Conservation (phyloP, 2,113 vertebrate species). For the Lasiurus cinereus region DNA sequence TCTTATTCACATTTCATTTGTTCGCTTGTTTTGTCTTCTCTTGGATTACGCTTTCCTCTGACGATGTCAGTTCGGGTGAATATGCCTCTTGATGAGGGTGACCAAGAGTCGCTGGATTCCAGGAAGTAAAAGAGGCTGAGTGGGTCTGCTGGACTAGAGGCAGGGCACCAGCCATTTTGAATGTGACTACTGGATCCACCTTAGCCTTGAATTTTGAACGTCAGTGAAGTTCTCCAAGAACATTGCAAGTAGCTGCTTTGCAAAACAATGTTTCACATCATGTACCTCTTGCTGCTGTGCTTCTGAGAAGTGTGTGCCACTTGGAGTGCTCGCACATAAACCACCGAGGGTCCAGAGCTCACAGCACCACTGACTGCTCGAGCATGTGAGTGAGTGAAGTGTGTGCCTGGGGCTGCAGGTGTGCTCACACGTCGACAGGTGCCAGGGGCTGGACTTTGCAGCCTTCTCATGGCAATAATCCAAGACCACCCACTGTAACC, state of each 20-base stretch:
- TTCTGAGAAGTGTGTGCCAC: neutral
- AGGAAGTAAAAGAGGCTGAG: neutral
- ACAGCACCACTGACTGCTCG: neutral
- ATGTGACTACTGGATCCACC: neutral
- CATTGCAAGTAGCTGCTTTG: neutral
- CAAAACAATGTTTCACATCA: neutral
- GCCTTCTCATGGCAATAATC: no score
- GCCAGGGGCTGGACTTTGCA: neutral
- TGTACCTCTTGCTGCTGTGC: neutral
- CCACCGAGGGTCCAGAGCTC: neutral
- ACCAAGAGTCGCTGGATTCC: neutral
- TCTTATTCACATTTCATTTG: neutral
- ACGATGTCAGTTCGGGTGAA: neutral
- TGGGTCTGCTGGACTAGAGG: neutral
- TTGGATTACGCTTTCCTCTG: neutral
- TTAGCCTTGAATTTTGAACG: neutral
- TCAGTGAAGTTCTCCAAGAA: neutral
- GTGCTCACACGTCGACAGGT: rapidly evolving
- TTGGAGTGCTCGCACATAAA: rapidly evolving
- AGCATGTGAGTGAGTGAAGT: neutral
- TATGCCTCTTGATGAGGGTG: neutral
- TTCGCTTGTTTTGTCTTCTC: neutral
- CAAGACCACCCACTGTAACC: neutral
- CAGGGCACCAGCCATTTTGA: neutral
- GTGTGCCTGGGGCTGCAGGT: rapidly evolving